Evolutionary conservation across 2,888 invertebrate species (phyloP).

Genomic region (Melanostoma mellinum): DNA sequence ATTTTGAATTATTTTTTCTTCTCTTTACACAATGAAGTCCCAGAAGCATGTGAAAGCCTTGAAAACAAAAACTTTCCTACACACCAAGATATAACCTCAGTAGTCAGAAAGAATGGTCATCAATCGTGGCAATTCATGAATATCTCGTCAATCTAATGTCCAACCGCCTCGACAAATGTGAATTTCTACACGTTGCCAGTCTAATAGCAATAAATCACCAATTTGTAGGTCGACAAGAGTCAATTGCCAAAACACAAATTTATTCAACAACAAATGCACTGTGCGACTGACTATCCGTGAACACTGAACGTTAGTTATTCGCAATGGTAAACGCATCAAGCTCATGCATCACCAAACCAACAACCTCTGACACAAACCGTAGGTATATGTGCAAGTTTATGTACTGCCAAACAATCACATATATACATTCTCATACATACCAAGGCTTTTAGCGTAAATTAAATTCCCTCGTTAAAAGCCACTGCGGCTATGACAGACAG

Average conservation of each 20-base stretch:
- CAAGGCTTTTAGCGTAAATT: constrained; percentile 44
- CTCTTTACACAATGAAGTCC: too few species aligned
- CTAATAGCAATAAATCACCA: constrained; percentile 34
- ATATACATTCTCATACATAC: constrained; percentile 12
- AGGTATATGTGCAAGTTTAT: not conserved
- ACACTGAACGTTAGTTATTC: constrained; percentile 2
- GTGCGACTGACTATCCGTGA: not conserved
- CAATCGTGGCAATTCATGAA: not conserved
- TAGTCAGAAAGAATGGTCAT: not conserved
- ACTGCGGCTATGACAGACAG: not conserved
- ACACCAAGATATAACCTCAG: not conserved
- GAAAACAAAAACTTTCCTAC: too few species aligned
- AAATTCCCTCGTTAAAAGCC: constrained; percentile 9
- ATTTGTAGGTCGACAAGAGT: constrained; percentile 33
- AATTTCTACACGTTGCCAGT: not conserved
- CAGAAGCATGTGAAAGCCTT: too few species aligned
- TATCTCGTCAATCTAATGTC: not conserved
- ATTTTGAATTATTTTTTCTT: too few species aligned
- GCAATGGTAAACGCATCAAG: not conserved
- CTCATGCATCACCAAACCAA: constrained; percentile 1
- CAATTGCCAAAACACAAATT: constrained; percentile 6
- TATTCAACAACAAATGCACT: not conserved
- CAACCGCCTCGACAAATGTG: not conserved
- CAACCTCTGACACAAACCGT: not conserved
- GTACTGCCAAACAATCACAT: constrained; percentile 15